Evolutionary conservation across 2,888 invertebrate species (phyloP).

Genomic region (Cheilosia pagana): DNA sequence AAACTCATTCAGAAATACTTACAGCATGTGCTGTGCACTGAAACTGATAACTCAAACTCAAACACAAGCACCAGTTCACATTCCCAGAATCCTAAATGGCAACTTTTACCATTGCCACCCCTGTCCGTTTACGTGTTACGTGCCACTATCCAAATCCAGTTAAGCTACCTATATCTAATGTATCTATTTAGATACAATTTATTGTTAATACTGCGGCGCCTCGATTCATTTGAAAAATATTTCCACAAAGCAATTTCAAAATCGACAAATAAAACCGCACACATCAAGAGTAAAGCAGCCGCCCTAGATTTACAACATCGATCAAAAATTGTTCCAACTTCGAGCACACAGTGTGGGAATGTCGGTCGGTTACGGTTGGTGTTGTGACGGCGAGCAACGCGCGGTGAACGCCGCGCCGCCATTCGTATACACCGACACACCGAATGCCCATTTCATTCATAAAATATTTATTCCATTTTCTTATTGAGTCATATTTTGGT

Average conservation of each 20-base stretch:
- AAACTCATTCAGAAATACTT: too few species aligned
- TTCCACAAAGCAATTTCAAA: conserved; percentile 39
- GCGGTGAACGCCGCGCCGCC: background rate
- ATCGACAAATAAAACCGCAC: conserved; percentile 43
- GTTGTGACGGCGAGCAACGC: too few species aligned
- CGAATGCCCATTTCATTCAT: conserved; percentile 66
- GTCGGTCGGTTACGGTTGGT: too few species aligned
- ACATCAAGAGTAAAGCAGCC: conserved; percentile 10
- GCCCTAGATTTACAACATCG: conserved; percentile 35
- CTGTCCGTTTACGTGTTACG: too few species aligned
- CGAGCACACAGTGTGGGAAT: too few species aligned
- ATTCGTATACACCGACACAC: background rate
- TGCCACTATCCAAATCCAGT: too few species aligned
- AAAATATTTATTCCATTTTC: conserved; percentile 66
- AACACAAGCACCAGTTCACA: too few species aligned
- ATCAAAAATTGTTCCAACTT: background rate
- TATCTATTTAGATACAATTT: background rate
- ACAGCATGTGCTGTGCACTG: too few species aligned
- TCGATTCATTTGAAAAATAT: background rate
- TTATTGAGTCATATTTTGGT: conserved; percentile 70
- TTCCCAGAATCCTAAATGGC: too few species aligned
- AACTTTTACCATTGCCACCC: too few species aligned
- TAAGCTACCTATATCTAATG: too few species aligned
- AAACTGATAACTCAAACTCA: too few species aligned
- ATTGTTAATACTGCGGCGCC: background rate